Base-by-base conservation (phyloP, 2,797 vertebrate genomes). In the Smutsia gigantea region DNA sequence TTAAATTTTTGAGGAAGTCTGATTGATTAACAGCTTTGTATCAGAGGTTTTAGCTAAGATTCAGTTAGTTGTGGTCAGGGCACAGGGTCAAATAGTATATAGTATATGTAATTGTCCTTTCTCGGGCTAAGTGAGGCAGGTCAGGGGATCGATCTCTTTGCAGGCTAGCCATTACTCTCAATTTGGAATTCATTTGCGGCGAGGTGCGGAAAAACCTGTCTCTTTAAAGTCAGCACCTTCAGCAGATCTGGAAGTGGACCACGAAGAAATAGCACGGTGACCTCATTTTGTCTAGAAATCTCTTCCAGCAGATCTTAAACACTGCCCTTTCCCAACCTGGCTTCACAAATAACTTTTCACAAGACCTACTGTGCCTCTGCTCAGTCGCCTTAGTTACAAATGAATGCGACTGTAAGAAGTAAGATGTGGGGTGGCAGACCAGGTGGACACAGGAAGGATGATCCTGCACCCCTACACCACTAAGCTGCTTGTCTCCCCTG, bases 221-320 rank as follows among this genome's bases (percentile, higher is more conserved):
- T 57, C 53, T 81, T 17, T 23, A 68, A 77, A 49, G 46, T 23
- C 4, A 39, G 39, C 51, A 61, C 27, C 66, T 25, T 49, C 19
- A 8, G 12, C 2, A 55, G 11, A 46, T 78, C 78, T 21, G 14
- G 75, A 39, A 29, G 61, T 7, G 18, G 61, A 69, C 15, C 10
- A 2, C 29, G 23, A 75, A 75, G 63, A 78, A 68, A 61, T 1
- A 5, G 18, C 17, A 27, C 15, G 42, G 42, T 6, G 42, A 88
- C 10, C 53, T 51, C 75, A 39, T 23, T n/a, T 39, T 42, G 49
- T 71, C 55, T 21, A 61, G 39, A 87, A 57, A 53, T 82, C 29
- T 83, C 82, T 93, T 72, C 39, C 34, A 78, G 21, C 8, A 87
- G 77, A 72, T n/a, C 25, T 34, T 37, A 57, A 79, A 14, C 59